phyloP scores from a whole-genome alignment of 2,797 vertebrate genomes.

The Gymnopithys bicolor region DNA sequence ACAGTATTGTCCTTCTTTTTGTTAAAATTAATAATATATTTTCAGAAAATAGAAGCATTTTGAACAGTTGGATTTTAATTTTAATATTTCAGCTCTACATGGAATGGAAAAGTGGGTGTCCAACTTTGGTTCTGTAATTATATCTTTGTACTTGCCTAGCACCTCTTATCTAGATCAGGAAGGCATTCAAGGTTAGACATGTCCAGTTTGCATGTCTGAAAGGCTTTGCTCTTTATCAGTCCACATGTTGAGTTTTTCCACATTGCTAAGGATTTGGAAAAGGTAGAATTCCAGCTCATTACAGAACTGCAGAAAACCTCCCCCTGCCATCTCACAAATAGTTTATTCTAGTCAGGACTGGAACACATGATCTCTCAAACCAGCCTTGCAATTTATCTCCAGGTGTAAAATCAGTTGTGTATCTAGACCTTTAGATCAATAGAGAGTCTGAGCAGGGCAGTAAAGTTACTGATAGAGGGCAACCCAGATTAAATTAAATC shows the following conservation, averaged over 20 bases:
- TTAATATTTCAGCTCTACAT: not conserved
- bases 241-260: not conserved
- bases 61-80: not conserved
- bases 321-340: not conserved
- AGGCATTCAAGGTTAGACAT: not conserved
- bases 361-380: not conserved
- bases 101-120: not conserved
- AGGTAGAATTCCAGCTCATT: not conserved
- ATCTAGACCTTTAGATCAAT: not conserved
- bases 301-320: not conserved
- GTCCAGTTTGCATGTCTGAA: not conserved
- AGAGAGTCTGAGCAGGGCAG: not conserved
- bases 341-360: not conserved
- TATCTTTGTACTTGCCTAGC: not conserved
- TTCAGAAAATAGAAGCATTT: not conserved
- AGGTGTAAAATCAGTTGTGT: not conserved
- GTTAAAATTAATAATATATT: not conserved
- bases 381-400: not conserved
- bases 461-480: not conserved
- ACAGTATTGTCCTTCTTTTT: not conserved
- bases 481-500: not conserved
- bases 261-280: not conserved
- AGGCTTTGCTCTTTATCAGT: not conserved
- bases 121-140: not conserved
- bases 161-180: not conserved